Conservation (phyloP, 2,888 invertebrate genomes). For the Xestia ashworthii region DNA sequence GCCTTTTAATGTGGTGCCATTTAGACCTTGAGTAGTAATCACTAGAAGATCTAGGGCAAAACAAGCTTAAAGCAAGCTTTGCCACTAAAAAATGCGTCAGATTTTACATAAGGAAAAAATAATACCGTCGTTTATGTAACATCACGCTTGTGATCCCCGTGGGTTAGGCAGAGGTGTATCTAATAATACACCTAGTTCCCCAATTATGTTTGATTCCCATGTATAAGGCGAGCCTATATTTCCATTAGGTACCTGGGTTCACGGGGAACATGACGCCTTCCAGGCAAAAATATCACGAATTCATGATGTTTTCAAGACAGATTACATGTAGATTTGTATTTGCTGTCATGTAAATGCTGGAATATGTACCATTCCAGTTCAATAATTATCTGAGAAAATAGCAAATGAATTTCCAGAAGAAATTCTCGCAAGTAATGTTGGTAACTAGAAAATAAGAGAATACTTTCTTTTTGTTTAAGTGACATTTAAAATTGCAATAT, state of each 20-base stretch:
- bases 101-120: neutral
- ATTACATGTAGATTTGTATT: neutral
- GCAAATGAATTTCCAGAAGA: too few species aligned
- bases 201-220: neutral
- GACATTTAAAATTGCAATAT: too few species aligned
- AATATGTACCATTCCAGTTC: too few species aligned
- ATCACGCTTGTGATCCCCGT: neutral
- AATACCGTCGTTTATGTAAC: neutral
- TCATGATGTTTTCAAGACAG: too few species aligned
- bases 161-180: neutral
- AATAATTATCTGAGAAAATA: neutral
- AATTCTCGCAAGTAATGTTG: too few species aligned
- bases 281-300: too few species aligned
- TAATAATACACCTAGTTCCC: neutral
- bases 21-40: constrained; percentile 12
- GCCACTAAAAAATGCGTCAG: neutral
- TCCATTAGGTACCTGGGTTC: neutral
- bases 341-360: neutral
- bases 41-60: constrained; percentile 35
- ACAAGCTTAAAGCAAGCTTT: neutral
- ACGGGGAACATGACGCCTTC: neutral
- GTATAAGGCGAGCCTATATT: neutral
- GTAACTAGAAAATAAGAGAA: too few species aligned
- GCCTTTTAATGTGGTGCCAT: neutral
- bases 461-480: too few species aligned